These are phyloP conservation scores for Diorhabda sublineata DNA, from an alignment of 1,140 invertebrate species.

Conservation along the genomic window DNA sequence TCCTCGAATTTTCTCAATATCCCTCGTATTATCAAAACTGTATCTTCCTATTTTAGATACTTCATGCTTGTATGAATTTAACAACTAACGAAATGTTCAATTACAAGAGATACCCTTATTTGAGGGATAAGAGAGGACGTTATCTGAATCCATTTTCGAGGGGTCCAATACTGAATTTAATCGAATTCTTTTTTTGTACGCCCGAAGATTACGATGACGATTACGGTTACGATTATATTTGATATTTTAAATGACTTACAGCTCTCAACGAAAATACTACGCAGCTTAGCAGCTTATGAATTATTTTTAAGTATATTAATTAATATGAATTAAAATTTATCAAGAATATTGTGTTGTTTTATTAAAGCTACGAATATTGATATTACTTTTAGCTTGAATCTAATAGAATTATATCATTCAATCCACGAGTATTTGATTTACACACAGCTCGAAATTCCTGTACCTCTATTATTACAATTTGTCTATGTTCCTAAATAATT, in stretches of 20 bases:
- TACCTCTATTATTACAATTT: no score
- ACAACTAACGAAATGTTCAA: conserved; percentile 95
- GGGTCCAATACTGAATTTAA: conserved; percentile 77
- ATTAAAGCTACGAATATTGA: no score
- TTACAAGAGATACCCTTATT: conserved; percentile 83
- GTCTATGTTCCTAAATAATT: no score
- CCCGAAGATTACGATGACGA: conserved; percentile 72
- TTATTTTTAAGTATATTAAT: not conserved
- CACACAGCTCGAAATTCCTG: no score
- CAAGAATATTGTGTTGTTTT: no score
- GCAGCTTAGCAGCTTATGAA: conserved; percentile 6
- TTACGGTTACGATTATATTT: conserved; percentile 49
- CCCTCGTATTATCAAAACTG: no score
- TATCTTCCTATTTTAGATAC: conserved; percentile 56
- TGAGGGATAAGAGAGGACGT: conserved; percentile 78
- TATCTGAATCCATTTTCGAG: conserved; percentile 87
- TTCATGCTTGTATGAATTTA: conserved; percentile 85
- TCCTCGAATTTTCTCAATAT: no score
- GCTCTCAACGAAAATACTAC: conserved; percentile 8
- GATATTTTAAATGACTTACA: conserved; percentile 29
- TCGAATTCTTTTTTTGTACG: conserved; percentile 84
- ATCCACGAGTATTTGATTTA: no score
- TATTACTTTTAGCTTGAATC: no score
- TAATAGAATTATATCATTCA: no score
- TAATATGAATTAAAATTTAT: no score